phyloP scores from a whole-genome alignment of 1,140 invertebrate genomes.

The Lutraria rhynchaena region DNA sequence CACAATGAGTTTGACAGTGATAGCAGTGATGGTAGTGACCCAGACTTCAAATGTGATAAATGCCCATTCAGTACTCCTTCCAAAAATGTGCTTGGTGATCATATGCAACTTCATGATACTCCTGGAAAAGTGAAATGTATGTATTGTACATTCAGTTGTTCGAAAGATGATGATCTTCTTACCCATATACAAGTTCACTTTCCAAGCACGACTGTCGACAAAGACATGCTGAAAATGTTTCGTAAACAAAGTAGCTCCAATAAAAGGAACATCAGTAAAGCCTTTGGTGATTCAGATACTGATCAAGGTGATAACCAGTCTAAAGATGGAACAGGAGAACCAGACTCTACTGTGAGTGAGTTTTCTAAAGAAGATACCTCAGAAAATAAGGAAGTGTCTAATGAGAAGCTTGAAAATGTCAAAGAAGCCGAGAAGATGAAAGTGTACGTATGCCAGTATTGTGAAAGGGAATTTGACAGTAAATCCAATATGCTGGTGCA shows the following conservation, averaged over 20 bases:
- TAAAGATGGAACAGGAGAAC: slow-evolving; percentile 45
- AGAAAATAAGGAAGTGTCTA: background rate
- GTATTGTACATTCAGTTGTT: slow-evolving; percentile 75
- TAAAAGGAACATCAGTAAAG: slow-evolving; percentile 53
- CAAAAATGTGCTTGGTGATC: slow-evolving; percentile 65
- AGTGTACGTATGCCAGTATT: slow-evolving; percentile 78
- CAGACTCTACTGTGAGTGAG: slow-evolving; percentile 63
- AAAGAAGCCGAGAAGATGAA: slow-evolving; percentile 59
- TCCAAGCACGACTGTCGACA: slow-evolving; percentile 70
- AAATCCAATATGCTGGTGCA: slow-evolving; percentile 75
- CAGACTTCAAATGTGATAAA: slow-evolving; percentile 72
- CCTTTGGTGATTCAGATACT: background rate
- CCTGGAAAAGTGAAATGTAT: slow-evolving; percentile 70
- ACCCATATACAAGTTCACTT: slow-evolving; percentile 76
- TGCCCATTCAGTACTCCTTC: slow-evolving; percentile 75
- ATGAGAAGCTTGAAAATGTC: slow-evolving; percentile 12
- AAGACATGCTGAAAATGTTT: slow-evolving; percentile 55
- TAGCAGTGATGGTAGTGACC: slow-evolving; percentile 60
- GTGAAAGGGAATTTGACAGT: slow-evolving; percentile 78
- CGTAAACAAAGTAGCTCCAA: slow-evolving; percentile 29
- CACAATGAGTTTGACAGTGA: slow-evolving; percentile 60
- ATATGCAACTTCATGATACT: slow-evolving; percentile 68
- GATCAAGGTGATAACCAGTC: slow-evolving; percentile 3
- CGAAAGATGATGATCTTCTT: slow-evolving; percentile 63
- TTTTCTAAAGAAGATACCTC: slow-evolving; percentile 29